Base-by-base conservation (phyloP, 1,140 invertebrate species). In the Tetragnatha versicolor region DNA sequence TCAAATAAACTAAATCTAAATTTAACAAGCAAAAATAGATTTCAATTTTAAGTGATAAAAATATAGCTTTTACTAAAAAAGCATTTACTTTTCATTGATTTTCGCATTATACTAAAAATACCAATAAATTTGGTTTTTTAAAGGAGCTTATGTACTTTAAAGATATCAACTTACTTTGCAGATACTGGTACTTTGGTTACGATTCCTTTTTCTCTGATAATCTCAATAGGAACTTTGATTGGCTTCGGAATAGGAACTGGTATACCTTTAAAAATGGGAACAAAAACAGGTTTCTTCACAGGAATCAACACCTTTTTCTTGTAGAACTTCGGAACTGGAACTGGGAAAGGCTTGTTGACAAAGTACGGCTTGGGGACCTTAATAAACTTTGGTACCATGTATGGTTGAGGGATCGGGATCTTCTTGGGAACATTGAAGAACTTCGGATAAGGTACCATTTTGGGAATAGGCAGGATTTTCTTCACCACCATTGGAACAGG, bases 171-270 rank as follows among this genome's bases (percentile, higher is more conserved):
- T 69, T 69, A 68, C 76, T 33, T 60, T 20, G 51, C 65, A 35
- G 49, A 37, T 4, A 60, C 37, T 25, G 76, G 63, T n/a, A 47
- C 14, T 29, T 79, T 79, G 5, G 17, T 53, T 6, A 79, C 25
- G 3, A 69, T 35, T 25, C 17, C 76, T 35, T 79, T 79, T 47
- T 79, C 76, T 35, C 63, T 31, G 20, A 79, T 69, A 5, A 79
- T 79, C 60, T 79, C 76, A 45, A 79, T 33, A 22, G 76, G 76
- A 39, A 79, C 76, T 25, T 69, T 31, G 27, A 79, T 79, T 17
- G 65, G 63, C 10, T 79, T 79, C 1, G 53, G 76, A 31, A 79
- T 69, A 6, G 76, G 76, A 1, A 60, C 10, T 47, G 63, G 49
- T 7, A 69, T 4, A 20, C 9, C 27, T 47, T 69, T 69, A 0